phyloP scores from a whole-genome alignment of 23 tunicate species.

The Phallusia fumigata region DNA sequence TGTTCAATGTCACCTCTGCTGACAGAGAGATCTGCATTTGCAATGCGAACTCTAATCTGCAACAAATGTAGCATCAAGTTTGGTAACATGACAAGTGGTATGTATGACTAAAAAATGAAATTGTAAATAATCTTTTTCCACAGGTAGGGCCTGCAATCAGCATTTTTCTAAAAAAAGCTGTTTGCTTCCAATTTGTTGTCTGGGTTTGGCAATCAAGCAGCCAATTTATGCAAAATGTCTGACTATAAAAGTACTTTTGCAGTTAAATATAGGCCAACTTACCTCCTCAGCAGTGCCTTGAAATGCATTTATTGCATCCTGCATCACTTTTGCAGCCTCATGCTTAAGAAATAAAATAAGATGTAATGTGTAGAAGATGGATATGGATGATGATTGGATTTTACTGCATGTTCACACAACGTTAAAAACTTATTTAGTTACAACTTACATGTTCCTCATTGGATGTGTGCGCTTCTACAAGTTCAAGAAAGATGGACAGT shows the following conservation, averaged over 20 bases:
- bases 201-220: background rate
- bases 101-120: too few species aligned
- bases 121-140: too few species aligned
- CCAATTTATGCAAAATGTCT: background rate
- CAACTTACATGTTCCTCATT: slow-evolving; percentile 70
- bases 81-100: background rate
- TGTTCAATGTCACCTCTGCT: slow-evolving; percentile 82
- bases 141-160: too few species aligned
- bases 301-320: slow-evolving; percentile 85
- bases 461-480: slow-evolving; percentile 65
- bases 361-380: too few species aligned
- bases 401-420: too few species aligned
- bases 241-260: too few species aligned
- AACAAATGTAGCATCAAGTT: background rate
- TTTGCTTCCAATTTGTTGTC: background rate
- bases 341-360: slow-evolving; percentile 45
- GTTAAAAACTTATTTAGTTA: too few species aligned
- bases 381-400: too few species aligned
- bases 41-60: slow-evolving; percentile 79
- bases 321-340: slow-evolving; percentile 96
- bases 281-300: slow-evolving; percentile 95
- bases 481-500: slow-evolving; percentile 71
- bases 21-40: slow-evolving; percentile 83
- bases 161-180: too few species aligned
- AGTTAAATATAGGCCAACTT: too few species aligned